These are phyloP conservation scores for Lamellibrachia satsuma DNA, from an alignment of 2,888 invertebrate genomes.

Conservation along the genomic window DNA sequence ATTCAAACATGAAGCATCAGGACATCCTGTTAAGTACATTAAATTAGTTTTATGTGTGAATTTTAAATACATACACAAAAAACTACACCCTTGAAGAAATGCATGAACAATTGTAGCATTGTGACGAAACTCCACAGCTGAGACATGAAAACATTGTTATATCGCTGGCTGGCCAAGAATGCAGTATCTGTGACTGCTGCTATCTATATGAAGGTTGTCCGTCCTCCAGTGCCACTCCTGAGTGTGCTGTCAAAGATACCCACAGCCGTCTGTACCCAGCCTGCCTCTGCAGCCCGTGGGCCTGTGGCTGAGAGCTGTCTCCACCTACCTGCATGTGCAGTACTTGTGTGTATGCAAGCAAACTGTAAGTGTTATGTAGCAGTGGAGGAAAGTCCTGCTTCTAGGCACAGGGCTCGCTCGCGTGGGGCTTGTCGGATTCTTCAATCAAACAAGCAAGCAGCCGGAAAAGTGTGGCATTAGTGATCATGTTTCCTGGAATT, in stretches of 20 bases:
- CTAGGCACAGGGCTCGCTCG: neutral
- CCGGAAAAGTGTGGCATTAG: neutral
- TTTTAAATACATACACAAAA: neutral
- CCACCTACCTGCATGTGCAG: neutral
- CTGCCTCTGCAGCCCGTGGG: neutral
- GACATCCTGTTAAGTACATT: neutral
- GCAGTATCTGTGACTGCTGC: conserved; percentile 14
- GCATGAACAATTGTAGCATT: neutral
- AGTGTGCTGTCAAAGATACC: neutral
- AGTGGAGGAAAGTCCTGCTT: neutral
- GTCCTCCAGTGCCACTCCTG: neutral
- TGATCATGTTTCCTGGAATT: conserved; percentile 17
- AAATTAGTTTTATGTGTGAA: neutral
- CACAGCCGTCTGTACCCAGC: neutral
- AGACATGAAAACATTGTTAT: neutral
- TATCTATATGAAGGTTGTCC: neutral
- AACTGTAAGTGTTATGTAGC: neutral
- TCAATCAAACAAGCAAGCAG: neutral
- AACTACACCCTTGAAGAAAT: neutral
- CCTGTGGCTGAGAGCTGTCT: neutral
- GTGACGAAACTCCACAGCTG: neutral
- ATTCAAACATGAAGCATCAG: too few species aligned
- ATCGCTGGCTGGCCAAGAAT: neutral
- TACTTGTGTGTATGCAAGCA: neutral
- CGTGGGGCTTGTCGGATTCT: neutral